These are phyloP conservation scores for Vombatus ursinus DNA, from an alignment of 2,113 vertebrate species.

Conservation along the genomic window DNA sequence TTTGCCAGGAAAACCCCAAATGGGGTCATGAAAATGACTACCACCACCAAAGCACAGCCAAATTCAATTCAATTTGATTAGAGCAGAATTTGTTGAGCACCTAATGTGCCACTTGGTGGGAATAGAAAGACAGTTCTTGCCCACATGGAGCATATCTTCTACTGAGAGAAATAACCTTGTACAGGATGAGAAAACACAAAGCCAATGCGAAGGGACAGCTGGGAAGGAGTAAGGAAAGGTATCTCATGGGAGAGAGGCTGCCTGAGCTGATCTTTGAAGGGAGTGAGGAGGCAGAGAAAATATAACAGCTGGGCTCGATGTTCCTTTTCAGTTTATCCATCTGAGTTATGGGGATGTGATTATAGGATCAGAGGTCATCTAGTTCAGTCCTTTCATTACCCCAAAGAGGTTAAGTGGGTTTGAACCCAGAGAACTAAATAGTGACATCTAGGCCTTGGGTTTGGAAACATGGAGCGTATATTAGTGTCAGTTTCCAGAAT, in stretches of 20 bases:
- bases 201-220: background rate
- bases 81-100: background rate
- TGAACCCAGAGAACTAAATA: background rate
- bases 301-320: background rate
- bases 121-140: background rate
- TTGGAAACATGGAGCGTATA: background rate
- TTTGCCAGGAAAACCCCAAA: background rate
- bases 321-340: background rate
- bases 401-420: background rate
- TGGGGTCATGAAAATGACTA: background rate
- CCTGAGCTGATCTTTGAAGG: background rate
- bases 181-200: background rate
- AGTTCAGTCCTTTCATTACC: background rate
- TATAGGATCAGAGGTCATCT: background rate
- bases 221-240: background rate
- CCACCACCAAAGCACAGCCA: background rate
- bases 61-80: background rate
- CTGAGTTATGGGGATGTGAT: background rate
- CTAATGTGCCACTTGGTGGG: background rate
- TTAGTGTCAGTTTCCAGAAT: background rate
- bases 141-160: background rate
- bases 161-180: background rate
- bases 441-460: background rate
- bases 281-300: background rate
- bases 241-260: background rate